Base-by-base conservation (phyloP, 2,888 invertebrate genomes). In the Timandra comae region DNA sequence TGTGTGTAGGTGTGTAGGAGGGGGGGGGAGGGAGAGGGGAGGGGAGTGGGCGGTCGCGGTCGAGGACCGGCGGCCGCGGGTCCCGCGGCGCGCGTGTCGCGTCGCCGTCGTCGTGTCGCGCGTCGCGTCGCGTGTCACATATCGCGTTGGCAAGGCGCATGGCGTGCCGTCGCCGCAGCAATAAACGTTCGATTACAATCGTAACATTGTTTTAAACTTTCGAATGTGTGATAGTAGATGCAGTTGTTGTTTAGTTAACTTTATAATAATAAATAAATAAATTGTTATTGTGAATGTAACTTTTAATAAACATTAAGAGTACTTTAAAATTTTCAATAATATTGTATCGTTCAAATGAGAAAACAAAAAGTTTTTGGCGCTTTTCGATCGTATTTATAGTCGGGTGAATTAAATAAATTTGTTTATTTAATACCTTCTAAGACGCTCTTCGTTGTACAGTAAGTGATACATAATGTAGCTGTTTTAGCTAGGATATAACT, bases 161-260 rank as follows among this genome's bases (percentile, higher is more conserved):
- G 38, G 33, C 40, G 41, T 30, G 65, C 62, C 66, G 65, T 64
- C 72, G 79, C 78, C 74, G 67, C 82, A 86, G 86, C 86, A 86
- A 86, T 86, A 86, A 86, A 75, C 70, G 69, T 81, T 80, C 76
- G 74, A 79, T 73, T 81, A 76, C 78, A 64, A 84, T 78, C 81
- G 73, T 80, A 80, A 81, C 81, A 84, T 84, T 82, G 85, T 85
- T 82, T 84, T 80, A 77, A 82, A 84, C 76, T 81, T 86, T 86
- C 82, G 80, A 86, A 86, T 84, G 86, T 86, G 86, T 86, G 86
- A 86, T 86, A 85, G 85, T 86, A 86, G 86, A 77, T 78, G 85
- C 84, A 82, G 85, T 86, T 85, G 86, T 86, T 86, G 85, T 86
- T 86, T 86, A 85, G 81, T 85, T 84, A 84, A 80, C 71, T 79